Percentiles rank a stretch among this genome's conserved stretches.
Conservation (phyloP, 2,113 vertebrate genomes). For the Periophthalmodon schlosseri region DNA sequence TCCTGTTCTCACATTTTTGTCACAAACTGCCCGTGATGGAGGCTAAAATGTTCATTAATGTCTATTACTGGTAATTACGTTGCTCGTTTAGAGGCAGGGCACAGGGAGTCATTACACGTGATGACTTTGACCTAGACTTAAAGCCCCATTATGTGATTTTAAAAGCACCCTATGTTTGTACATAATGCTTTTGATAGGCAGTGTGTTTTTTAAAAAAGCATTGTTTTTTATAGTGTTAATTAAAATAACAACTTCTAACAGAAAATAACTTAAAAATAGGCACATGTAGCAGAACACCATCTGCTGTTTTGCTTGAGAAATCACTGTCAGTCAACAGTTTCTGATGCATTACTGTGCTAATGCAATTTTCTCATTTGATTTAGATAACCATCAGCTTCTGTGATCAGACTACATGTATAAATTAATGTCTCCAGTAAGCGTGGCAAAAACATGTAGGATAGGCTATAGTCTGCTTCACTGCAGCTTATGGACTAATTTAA, state of each 20-base stretch:
- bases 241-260: conserved; percentile 8
- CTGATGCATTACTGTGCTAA: not conserved
- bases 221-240: not conserved
- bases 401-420: not conserved
- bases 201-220: not conserved
- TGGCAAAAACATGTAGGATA: not conserved
- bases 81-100: conserved; percentile 47
- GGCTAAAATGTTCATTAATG: conserved; percentile 61
- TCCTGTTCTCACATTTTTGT: conserved; percentile 37
- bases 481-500: too few species aligned
- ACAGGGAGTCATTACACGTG: conserved; percentile 58
- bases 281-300: not conserved
- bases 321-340: conserved; percentile 7
- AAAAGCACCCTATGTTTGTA: conserved; percentile 46
- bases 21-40: conserved; percentile 45
- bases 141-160: conserved; percentile 53
- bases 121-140: conserved; percentile 63
- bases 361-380: conserved; percentile 1
- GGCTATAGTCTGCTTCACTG: too few species aligned
- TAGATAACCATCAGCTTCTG: not conserved
- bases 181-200: conserved; percentile 32
- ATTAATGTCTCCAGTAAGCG: not conserved
- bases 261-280: conserved; percentile 1
- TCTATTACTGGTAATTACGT: conserved; percentile 68
- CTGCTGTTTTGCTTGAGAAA: conserved; percentile 12